Percentiles rank a stretch among this genome's conserved stretches.
phyloP scores from a whole-genome alignment of 2,113 vertebrate genomes.

The Dendrocopos noguchii region DNA sequence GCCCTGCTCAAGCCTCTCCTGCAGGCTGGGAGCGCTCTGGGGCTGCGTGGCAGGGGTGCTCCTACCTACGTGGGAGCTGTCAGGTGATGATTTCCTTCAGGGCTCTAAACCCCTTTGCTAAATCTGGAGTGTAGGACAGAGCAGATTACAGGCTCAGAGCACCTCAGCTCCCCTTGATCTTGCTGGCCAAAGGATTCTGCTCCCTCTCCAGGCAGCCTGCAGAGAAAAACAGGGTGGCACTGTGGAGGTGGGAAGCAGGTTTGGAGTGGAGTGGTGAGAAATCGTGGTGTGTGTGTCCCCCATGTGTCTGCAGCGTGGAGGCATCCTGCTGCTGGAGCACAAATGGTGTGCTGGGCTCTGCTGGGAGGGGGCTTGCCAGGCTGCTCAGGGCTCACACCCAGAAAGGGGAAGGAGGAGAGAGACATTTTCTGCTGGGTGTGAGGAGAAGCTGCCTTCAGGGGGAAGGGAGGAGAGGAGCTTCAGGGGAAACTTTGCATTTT shows the following conservation, averaged over 20 bases:
- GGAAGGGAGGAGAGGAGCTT: background rate
- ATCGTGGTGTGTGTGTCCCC: background rate
- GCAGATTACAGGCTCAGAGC: background rate
- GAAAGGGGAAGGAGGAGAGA: background rate
- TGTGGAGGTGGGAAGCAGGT: background rate
- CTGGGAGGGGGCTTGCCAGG: background rate
- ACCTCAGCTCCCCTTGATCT: background rate
- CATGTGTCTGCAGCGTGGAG: background rate
- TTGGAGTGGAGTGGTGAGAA: background rate
- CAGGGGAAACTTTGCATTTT: constrained; percentile 46
- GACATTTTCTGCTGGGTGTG: fast-evolving
- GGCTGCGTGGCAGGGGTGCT: background rate
- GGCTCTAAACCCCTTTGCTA: background rate
- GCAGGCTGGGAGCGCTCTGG: background rate
- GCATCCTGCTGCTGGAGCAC: background rate
- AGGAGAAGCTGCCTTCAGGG: background rate
- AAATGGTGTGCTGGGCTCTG: too few relatives aligned
- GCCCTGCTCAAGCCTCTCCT: background rate
- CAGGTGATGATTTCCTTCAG: background rate
- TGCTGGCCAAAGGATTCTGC: background rate
- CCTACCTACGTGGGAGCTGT: background rate
- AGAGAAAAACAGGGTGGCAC: background rate
- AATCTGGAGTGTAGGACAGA: background rate
- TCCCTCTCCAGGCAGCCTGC: background rate
- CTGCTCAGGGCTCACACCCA: fast-evolving